Evolutionary conservation across 1,140 invertebrate genomes (phyloP).

Genomic region (Theocolax elegans): DNA sequence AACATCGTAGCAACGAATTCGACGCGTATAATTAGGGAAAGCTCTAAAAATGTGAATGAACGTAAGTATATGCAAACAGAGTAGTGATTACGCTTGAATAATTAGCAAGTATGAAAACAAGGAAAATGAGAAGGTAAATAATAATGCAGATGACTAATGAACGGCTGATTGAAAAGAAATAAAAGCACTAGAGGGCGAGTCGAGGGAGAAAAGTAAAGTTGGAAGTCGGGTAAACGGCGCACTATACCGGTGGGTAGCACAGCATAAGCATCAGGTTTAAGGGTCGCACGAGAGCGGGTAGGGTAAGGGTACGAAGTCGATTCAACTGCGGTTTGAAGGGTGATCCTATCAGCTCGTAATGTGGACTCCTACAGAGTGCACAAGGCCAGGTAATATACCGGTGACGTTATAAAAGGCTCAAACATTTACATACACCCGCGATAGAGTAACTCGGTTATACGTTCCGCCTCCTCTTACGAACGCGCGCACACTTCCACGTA

Average conservation of each 20-base stretch:
- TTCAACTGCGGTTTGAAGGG: constrained; percentile 38
- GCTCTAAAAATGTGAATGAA: too few relatives aligned
- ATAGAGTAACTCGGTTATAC: constrained; percentile 41
- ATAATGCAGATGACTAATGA: too few relatives aligned
- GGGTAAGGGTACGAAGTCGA: constrained; percentile 28
- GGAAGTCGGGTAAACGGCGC: not conserved
- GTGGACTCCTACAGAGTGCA: not conserved
- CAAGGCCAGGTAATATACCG: constrained; percentile 2
- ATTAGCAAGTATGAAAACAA: too few relatives aligned
- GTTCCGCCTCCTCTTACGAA: not conserved
- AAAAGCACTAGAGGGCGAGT: not conserved
- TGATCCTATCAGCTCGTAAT: constrained; percentile 40
- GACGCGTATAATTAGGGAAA: too few relatives aligned
- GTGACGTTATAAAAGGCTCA: constrained; percentile 51
- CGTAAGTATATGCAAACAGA: too few relatives aligned
- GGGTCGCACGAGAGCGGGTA: not conserved
- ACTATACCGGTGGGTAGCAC: too few relatives aligned
- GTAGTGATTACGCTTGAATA: too few relatives aligned
- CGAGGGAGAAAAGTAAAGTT: not conserved
- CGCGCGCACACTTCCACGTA: too few relatives aligned
- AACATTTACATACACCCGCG: constrained; percentile 53
- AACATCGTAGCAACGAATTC: too few relatives aligned
- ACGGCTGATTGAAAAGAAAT: not conserved
- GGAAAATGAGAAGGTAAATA: too few relatives aligned
- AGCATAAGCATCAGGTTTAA: too few relatives aligned